Conservation (phyloP, 2,797 vertebrate genomes). For the Poecilia velifera region DNA sequence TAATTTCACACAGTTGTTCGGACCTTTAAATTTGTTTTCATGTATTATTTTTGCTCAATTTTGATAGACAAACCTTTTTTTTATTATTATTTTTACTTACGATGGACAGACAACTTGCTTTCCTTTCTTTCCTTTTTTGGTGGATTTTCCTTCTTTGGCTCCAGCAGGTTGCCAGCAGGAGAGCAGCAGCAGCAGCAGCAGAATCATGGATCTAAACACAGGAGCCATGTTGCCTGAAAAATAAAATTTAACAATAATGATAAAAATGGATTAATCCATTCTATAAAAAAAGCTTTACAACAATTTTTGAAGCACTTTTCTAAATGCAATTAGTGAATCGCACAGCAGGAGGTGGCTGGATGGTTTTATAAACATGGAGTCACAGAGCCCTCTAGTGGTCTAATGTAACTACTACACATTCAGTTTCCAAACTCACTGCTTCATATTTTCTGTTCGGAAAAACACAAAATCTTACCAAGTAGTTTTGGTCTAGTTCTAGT, state of each 20-base stretch:
- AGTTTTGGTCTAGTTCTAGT: too few species aligned
- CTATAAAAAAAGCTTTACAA: background rate
- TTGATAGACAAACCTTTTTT: background rate
- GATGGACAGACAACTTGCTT: constrained; percentile 93
- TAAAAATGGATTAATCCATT: background rate
- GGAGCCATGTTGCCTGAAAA: constrained; percentile 82
- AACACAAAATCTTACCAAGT: too few species aligned
- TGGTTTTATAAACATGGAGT: background rate
- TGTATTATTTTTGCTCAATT: background rate
- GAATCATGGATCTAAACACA: constrained; percentile 59
- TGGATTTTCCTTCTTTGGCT: constrained; percentile 88
- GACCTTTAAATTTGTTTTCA: background rate
- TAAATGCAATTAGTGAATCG: background rate
- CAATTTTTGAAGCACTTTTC: background rate
- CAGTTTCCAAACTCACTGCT: background rate
- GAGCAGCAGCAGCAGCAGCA: constrained; percentile 82
- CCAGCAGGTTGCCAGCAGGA: constrained; percentile 79
- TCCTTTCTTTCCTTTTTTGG: constrained; percentile 94
- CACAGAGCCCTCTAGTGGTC: background rate
- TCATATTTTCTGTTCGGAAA: background rate
- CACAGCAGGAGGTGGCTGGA: background rate
- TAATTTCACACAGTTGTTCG: background rate
- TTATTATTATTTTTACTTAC: constrained; percentile 78
- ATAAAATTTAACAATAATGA: background rate
- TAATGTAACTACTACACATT: background rate